Percentiles rank a stretch among this genome's conserved stretches.
These are phyloP conservation scores for Stigmatopora argus DNA, from an alignment of 2,113 vertebrate genomes.

Conservation along the genomic window DNA sequence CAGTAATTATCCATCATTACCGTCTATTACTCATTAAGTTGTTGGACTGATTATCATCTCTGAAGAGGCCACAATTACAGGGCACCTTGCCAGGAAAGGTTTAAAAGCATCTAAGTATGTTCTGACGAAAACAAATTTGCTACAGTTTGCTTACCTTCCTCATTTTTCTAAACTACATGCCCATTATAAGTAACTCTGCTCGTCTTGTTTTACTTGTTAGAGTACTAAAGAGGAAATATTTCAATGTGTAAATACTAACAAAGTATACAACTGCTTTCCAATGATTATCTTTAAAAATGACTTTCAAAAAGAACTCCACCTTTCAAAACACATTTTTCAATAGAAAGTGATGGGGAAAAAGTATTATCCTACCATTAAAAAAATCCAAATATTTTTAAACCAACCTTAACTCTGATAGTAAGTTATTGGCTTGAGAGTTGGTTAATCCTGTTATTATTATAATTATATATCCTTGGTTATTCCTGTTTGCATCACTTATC, in stretches of 20 bases:
- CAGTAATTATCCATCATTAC: slow-evolving; percentile 60
- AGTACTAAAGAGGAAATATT: neutral
- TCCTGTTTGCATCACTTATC: too few species aligned
- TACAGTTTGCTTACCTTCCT: slow-evolving; percentile 36
- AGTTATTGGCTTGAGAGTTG: too few species aligned
- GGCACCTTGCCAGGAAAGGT: slow-evolving; percentile 36
- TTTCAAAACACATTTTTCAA: neutral
- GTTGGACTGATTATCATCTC: slow-evolving; percentile 45
- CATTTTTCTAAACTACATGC: neutral
- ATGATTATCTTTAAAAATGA: neutral
- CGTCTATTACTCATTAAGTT: slow-evolving; percentile 48
- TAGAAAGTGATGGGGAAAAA: neutral
- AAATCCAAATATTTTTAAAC: too few species aligned
- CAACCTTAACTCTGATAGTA: too few species aligned
- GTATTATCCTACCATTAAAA: neutral
- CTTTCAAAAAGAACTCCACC: neutral
- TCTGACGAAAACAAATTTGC: slow-evolving; percentile 55
- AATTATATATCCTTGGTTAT: neutral
- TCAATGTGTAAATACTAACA: neutral
- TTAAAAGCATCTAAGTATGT: slow-evolving; percentile 41
- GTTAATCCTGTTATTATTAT: too few species aligned
- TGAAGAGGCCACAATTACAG: slow-evolving; percentile 56
- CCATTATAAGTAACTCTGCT: neutral
- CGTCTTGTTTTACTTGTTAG: neutral
- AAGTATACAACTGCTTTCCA: neutral